phyloP scores from a whole-genome alignment of 1,140 invertebrate genomes.

The Brachionus calyciflorus region DNA sequence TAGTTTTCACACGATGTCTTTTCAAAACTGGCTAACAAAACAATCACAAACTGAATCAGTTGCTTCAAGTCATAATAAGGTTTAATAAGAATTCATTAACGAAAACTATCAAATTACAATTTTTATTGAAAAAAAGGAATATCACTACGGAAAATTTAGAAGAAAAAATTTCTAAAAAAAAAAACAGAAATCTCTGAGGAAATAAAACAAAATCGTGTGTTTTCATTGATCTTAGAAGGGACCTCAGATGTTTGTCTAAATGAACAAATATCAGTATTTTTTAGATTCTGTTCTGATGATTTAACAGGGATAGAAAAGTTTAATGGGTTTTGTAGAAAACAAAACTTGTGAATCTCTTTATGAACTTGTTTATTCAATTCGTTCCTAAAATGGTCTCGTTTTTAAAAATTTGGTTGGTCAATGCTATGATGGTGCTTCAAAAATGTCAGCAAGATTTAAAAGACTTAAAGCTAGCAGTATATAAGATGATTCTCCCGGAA shows the following conservation, averaged over 20 bases:
- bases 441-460: neutral
- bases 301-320: constrained; percentile 12
- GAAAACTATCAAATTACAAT: neutral
- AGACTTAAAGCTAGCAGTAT: neutral
- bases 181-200: neutral
- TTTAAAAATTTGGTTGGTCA: constrained; percentile 15
- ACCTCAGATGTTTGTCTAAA: neutral
- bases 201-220: neutral
- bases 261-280: constrained; percentile 9
- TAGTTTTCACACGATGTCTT: neutral
- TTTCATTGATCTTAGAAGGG: neutral
- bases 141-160: constrained; percentile 3
- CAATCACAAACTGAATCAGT: neutral
- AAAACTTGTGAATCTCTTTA: neutral
- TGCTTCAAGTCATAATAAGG: neutral
- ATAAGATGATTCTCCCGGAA: neutral
- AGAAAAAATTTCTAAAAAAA: neutral
- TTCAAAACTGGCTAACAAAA: neutral
- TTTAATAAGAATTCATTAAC: neutral
- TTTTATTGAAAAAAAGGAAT: constrained; percentile 20
- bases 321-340: neutral
- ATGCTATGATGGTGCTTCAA: constrained; percentile 24
- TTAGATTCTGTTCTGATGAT: neutral
- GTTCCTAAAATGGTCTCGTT: neutral
- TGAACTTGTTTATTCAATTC: neutral